Percentiles rank a stretch among this genome's conserved stretches.
Evolutionary conservation across 2,113 vertebrate genomes (phyloP).

Genomic region (Malaclemys terrapin): DNA sequence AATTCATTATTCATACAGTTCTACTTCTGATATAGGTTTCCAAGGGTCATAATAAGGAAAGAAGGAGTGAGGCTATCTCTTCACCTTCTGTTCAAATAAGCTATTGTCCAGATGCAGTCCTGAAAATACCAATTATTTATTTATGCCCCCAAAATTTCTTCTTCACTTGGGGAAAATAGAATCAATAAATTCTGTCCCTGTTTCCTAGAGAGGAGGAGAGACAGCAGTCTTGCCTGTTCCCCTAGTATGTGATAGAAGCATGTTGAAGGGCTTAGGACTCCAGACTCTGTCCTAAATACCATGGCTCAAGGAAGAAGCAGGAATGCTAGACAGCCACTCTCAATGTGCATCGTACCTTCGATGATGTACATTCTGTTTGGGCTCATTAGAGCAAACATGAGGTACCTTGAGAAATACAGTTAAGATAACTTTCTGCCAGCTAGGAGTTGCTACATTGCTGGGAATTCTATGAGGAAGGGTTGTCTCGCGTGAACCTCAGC

Average conservation of each 20-base stretch:
- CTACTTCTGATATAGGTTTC: neutral
- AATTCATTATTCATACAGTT: neutral
- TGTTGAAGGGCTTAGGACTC: neutral
- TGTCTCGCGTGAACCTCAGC: fast-evolving
- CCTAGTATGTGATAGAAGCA: neutral
- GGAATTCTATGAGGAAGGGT: neutral
- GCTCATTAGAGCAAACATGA: neutral
- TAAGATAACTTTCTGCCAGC: neutral
- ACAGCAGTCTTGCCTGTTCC: neutral
- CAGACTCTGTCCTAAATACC: neutral
- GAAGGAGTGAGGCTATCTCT: neutral
- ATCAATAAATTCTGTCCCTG: neutral
- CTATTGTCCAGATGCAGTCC: neutral
- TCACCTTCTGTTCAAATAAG: neutral
- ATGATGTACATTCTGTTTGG: neutral
- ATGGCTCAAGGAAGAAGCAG: neutral
- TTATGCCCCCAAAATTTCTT: neutral
- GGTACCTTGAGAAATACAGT: neutral
- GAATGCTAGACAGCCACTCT: neutral
- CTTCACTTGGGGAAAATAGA: neutral
- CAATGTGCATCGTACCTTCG: neutral
- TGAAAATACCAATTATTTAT: neutral
- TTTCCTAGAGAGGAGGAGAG: neutral
- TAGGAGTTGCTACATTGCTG: neutral
- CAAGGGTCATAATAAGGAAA: neutral